Conservation (phyloP, 2,797 vertebrate genomes). For the Petrocephalus sullivani region DNA sequence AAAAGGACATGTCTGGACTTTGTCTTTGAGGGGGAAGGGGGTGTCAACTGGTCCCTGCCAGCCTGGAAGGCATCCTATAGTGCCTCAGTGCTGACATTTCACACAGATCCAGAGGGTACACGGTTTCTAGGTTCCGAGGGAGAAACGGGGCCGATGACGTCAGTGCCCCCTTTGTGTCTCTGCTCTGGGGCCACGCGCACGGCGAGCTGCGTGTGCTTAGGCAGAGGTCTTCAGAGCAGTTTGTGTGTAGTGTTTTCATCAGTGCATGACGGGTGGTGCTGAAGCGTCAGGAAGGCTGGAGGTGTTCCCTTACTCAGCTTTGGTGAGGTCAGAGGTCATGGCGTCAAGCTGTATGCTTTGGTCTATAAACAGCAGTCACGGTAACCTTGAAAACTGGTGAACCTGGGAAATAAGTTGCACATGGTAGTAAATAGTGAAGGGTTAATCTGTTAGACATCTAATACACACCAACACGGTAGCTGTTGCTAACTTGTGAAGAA, state of each 20-base stretch:
- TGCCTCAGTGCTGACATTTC: background rate
- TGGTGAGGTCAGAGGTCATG: background rate
- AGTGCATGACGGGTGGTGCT: background rate
- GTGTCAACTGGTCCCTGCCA: background rate
- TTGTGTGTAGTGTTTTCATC: background rate
- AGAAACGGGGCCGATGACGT: background rate
- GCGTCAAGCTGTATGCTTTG: background rate
- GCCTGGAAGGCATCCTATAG: background rate
- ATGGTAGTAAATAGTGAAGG: background rate
- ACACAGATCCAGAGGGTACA: background rate
- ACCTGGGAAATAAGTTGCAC: background rate
- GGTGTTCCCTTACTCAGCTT: background rate
- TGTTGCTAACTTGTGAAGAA: background rate
- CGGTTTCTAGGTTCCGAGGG: background rate
- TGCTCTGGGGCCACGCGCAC: background rate
- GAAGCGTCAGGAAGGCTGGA: background rate
- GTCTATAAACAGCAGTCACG: background rate
- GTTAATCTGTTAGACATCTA: background rate
- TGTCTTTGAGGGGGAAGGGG: background rate
- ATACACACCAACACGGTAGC: background rate
- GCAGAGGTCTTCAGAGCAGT: background rate
- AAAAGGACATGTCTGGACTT: background rate
- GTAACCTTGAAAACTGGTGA: background rate
- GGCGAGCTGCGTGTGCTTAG: background rate
- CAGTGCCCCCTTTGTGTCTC: background rate